Percentiles rank a stretch among this genome's conserved stretches.
Evolutionary conservation across 1,140 invertebrate genomes (phyloP).

Genomic region (Macrotrachela quadricornifera): DNA sequence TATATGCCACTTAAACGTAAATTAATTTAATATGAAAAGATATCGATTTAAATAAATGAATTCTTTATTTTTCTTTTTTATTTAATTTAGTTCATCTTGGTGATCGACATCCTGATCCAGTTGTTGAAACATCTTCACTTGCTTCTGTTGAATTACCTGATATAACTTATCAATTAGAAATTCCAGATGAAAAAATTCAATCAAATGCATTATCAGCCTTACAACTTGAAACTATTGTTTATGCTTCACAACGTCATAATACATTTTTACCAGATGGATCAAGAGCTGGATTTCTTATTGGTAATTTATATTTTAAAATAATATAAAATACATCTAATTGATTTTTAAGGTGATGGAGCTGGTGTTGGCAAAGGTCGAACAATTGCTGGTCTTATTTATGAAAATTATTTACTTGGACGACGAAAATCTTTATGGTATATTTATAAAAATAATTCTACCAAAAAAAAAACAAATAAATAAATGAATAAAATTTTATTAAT

Average conservation of each 20-base stretch:
- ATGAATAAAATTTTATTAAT: no score
- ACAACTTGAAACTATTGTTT: slow-evolving; percentile 83
- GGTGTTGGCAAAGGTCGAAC: slow-evolving; percentile 97
- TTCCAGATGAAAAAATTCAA: slow-evolving; percentile 65
- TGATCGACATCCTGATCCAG: slow-evolving; percentile 87
- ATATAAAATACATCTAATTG: no score
- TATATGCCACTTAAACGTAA: slow-evolving; percentile 86
- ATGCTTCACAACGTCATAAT: slow-evolving; percentile 85
- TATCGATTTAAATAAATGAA: neutral
- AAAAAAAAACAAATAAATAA: no score
- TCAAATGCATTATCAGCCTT: slow-evolving; percentile 68
- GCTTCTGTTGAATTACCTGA: slow-evolving; percentile 85
- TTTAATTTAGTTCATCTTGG: slow-evolving; percentile 67
- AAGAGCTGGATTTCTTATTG: slow-evolving; percentile 82
- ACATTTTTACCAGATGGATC: slow-evolving; percentile 66
- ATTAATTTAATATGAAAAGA: no score
- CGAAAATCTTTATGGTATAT: slow-evolving; percentile 69
- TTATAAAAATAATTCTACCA: no score
- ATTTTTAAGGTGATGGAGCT: slow-evolving; percentile 51
- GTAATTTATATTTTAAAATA: slow-evolving; percentile 28
- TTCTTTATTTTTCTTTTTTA: slow-evolving; percentile 9
- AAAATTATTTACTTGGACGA: slow-evolving; percentile 78
- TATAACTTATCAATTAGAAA: slow-evolving; percentile 62
- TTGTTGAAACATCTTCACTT: slow-evolving; percentile 90
- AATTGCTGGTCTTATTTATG: slow-evolving; percentile 88